Evolutionary conservation across 2,797 vertebrate genomes (phyloP).

Genomic region (Tapirus indicus): DNA sequence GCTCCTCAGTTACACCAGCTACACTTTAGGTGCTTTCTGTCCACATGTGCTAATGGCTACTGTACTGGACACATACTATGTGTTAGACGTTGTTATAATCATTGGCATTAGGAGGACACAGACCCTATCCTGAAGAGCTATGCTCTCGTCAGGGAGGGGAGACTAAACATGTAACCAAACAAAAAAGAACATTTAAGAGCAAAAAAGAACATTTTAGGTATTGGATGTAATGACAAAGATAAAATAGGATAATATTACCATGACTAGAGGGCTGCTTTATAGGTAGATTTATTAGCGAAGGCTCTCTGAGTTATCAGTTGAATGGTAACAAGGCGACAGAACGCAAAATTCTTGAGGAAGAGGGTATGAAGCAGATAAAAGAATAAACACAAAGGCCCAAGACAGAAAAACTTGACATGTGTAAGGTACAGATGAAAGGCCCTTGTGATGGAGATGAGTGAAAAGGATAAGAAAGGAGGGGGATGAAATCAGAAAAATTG

Average conservation of each 20-base stretch:
- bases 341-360: not conserved
- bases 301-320: not conserved
- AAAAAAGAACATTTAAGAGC: not conserved
- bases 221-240: not conserved
- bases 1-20: not conserved
- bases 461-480: not conserved
- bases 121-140: not conserved
- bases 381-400: not conserved
- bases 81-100: not conserved
- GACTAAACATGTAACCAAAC: not conserved
- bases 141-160: not conserved
- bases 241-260: not conserved
- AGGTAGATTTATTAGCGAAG: not conserved
- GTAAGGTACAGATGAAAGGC: not conserved
- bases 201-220: not conserved
- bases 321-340: not conserved
- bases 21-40: not conserved
- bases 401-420: not conserved
- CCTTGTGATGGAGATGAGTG: not conserved
- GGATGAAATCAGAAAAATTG: not conserved
- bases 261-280: not conserved
- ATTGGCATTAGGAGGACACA: not conserved
- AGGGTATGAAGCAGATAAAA: not conserved
- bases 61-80: not conserved
- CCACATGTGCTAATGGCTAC: not conserved